Evolutionary conservation across 2,888 invertebrate species (phyloP).

Genomic region (Drosophila emarginata): DNA sequence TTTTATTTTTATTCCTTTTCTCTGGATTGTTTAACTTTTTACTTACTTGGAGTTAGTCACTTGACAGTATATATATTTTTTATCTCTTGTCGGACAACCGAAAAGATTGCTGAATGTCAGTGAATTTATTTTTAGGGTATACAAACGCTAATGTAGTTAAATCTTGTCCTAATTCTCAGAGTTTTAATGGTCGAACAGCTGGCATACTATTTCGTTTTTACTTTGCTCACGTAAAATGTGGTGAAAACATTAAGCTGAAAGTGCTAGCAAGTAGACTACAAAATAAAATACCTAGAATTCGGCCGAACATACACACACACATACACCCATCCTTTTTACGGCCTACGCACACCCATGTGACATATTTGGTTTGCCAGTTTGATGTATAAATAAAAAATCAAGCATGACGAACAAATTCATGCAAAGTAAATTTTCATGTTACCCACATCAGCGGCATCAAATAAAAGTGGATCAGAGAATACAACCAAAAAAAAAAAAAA

Average conservation of each 20-base stretch:
- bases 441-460: slow-evolving; percentile 44
- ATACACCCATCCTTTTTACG: slow-evolving; percentile 35
- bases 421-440: slow-evolving; percentile 73
- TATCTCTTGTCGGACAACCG: not conserved
- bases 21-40: not conserved
- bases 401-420: slow-evolving; percentile 61
- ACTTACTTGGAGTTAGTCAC: not conserved
- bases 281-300: not conserved
- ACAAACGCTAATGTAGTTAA: not conserved
- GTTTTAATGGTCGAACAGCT: slow-evolving; percentile 22
- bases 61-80: not conserved
- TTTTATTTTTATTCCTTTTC: not conserved
- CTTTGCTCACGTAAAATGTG: slow-evolving; percentile 17
- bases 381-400: slow-evolving; percentile 74
- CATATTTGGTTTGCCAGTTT: slow-evolving; percentile 62
- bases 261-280: slow-evolving; percentile 34
- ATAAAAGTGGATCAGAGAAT: slow-evolving; percentile 26
- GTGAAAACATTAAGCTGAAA: slow-evolving; percentile 20
- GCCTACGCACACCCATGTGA: slow-evolving; percentile 66
- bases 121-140: not conserved
- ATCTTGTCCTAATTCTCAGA: slow-evolving; percentile 2
- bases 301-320: not conserved
- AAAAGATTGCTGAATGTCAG: not conserved
- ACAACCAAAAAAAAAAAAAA: not conserved
- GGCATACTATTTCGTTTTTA: slow-evolving; percentile 18